Evolutionary conservation across 2,888 invertebrate genomes (phyloP).

Genomic region (Harmothoe impar): DNA sequence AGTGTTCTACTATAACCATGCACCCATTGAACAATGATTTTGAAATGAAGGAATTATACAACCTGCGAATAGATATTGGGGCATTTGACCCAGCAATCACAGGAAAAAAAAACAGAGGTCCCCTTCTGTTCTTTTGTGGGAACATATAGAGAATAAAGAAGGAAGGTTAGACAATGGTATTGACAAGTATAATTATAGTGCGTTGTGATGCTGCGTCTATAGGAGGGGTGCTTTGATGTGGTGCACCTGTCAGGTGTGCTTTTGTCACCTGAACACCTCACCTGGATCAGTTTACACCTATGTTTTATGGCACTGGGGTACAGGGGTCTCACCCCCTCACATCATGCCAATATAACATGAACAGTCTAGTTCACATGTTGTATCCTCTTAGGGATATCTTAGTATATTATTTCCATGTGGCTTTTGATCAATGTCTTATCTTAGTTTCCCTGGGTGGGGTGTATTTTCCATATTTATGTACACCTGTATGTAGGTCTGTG

Average conservation of each 20-base stretch:
- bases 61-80: no score
- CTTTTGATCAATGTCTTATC: no score
- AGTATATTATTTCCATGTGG: no score
- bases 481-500: neutral
- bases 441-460: neutral
- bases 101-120: no score
- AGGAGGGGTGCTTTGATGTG: slow-evolving; percentile 8
- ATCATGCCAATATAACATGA: neutral
- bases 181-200: neutral
- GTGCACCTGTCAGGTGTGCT: slow-evolving; percentile 40
- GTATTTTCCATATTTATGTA: neutral
- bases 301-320: neutral
- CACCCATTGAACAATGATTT: no score
- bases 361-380: no score
- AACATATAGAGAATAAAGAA: no score
- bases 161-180: slow-evolving; percentile 15
- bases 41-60: no score
- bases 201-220: neutral
- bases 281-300: slow-evolving; percentile 13
- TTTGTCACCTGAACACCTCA: slow-evolving; percentile 6
- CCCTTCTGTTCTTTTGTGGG: no score
- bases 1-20: no score
- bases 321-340: slow-evolving; percentile 15
- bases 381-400: no score
- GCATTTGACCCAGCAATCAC: no score